Base-by-base conservation (phyloP, 2,797 vertebrate genomes). In the Mormyrus hasselquistii region DNA sequence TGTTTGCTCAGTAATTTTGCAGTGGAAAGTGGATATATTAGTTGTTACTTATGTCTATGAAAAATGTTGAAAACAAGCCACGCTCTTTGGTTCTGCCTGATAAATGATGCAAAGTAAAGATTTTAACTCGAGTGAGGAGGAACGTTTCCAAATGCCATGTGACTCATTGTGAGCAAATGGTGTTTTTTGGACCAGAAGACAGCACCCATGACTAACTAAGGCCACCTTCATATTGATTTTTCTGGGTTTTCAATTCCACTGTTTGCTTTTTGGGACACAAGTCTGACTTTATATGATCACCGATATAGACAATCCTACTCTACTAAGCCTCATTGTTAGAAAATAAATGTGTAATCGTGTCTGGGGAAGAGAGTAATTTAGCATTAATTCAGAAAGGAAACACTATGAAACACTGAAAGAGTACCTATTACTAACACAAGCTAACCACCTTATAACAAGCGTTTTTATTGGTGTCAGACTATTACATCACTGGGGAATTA, bases 151-250 rank as follows among this genome's bases (percentile, higher is more conserved):
- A 89, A 85, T 49, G 79, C 76, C 22, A 3, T 65, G 79, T 65
- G 88, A 89, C 53, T 89, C 79, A 88, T n/a, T 25, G 87, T 9
- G 4, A 79, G 87, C 87, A 53, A 79, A 53, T 38, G 87, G 87
- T 76, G 49, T 38, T 34, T 50, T 41, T 34, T 55, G 73, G 50
- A 57, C 7, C 14, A 83, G 88, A n/a, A 76, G 38, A 83, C 52
- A 16, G 76, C 34, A 25, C 55, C 55, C 55, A 22, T 87, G 86
- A 87, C 34, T 87, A 87, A 87, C 34, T 38, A 38, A 47, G 55
- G 41, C n/a, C 86, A 22, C 86, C 55, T 47, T 38, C 57, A 59
- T 57, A 38, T 53, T 38, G 53, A 52, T 6, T 52, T 47, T 12
- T 50, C 82, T 84, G 82, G 4, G n/a, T 50, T 84, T 84, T 25